Conservation (phyloP, 30 jellyfish, hydroid and myxozoan species). For the Chrysaora quinquecirrha region DNA sequence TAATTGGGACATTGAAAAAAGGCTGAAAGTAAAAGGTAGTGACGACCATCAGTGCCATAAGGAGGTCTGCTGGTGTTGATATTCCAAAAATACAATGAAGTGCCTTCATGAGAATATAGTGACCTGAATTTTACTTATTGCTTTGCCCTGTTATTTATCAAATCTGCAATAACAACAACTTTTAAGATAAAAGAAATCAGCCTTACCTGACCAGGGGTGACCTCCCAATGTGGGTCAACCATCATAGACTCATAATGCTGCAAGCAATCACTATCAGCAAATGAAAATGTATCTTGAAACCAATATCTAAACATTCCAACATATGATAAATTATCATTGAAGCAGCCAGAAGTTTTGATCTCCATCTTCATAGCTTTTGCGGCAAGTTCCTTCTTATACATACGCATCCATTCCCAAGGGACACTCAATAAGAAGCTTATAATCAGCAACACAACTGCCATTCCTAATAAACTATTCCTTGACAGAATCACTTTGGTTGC, state of each 20-base stretch:
- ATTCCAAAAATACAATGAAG: no score
- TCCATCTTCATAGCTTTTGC: conserved; percentile 39
- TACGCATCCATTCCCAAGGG: conserved; percentile 92
- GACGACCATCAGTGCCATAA: no score
- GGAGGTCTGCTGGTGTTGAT: no score
- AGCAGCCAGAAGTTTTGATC: conserved; percentile 49
- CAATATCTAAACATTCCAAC: conserved; percentile 32
- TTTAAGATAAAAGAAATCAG: no score
- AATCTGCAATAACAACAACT: no score
- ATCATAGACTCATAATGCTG: conserved; percentile 63
- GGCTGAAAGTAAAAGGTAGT: no score
- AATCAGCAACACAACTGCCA: background rate
- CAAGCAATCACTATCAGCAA: conserved; percentile 65
- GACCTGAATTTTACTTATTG: no score
- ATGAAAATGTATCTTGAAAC: conserved; percentile 65
- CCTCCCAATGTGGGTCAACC: conserved; percentile 92
- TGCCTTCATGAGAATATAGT: no score
- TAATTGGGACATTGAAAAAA: no score
- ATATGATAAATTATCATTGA: conserved; percentile 32
- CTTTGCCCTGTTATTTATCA: no score
- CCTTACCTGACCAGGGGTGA: conserved; percentile 74
- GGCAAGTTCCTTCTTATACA: conserved; percentile 74
- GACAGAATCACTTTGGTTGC: conserved; percentile 3
- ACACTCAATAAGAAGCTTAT: conserved; percentile 53
- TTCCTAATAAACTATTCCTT: conserved; percentile 18